These are phyloP conservation scores for Lycaena phlaeas DNA, from an alignment of 2,888 invertebrate species.

Conservation along the genomic window DNA sequence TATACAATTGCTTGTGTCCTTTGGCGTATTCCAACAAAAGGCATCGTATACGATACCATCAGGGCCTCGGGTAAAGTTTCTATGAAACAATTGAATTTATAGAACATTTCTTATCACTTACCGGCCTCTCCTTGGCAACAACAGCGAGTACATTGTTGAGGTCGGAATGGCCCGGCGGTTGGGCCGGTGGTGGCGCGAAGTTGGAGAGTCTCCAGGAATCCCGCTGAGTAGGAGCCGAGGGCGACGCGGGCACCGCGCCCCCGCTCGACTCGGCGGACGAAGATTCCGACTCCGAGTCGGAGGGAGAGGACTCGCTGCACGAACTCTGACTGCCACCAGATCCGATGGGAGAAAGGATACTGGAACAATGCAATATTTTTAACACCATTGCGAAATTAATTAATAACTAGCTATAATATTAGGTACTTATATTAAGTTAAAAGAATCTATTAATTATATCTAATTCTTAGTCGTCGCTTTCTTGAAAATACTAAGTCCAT, in stretches of 20 bases:
- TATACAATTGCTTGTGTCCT: too few species aligned
- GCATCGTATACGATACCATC: too few species aligned
- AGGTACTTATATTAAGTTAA: too few species aligned
- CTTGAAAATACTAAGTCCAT: too few species aligned
- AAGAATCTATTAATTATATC: too few species aligned
- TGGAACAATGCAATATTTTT: conserved; percentile 26
- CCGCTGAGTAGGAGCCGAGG: conserved; percentile 50
- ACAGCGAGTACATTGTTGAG: conserved; percentile 69
- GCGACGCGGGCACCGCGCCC: conserved; percentile 29
- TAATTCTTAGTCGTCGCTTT: too few species aligned
- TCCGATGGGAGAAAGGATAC: conserved; percentile 59
- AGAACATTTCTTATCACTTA: too few species aligned
- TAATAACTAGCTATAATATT: too few species aligned
- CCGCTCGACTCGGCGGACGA: conserved; percentile 62
- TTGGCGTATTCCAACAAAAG: too few species aligned
- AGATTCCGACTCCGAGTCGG: conserved; percentile 76
- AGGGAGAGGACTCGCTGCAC: conserved; percentile 74
- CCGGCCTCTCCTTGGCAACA: conserved; percentile 59
- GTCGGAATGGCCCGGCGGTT: conserved; percentile 53
- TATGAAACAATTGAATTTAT: too few species aligned
- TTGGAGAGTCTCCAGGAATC: conserved; percentile 63
- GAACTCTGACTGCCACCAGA: conserved; percentile 59
- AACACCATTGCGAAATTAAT: too few species aligned
- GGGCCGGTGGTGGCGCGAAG: conserved; percentile 56
- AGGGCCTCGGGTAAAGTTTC: too few species aligned